A percentile compares a stretch with the other conserved stretches of the same genome.
These are phyloP conservation scores for Neotoxoptera formosana DNA, from an alignment of 1,140 invertebrate species.

Conservation along the genomic window DNA sequence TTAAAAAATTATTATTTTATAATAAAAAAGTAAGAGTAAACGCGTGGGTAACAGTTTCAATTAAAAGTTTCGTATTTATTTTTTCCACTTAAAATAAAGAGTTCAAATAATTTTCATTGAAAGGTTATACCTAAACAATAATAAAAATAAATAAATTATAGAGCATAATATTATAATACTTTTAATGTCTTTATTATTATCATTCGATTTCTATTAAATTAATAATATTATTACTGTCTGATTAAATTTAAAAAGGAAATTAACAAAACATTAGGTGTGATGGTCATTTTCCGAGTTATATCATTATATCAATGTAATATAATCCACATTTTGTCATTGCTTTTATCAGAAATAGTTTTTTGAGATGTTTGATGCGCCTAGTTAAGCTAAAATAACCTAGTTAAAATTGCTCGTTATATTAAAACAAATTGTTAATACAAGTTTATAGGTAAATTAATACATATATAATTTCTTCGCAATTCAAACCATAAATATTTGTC, in stretches of 20 bases:
- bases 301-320: background rate
- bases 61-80: no score
- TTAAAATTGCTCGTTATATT: background rate
- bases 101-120: no score
- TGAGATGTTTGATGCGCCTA: background rate
- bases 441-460: no score
- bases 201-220: background rate
- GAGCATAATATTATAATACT: no score
- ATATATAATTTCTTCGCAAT: background rate
- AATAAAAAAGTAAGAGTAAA: no score
- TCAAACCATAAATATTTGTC: background rate
- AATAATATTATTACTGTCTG: background rate
- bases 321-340: background rate
- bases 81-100: no score
- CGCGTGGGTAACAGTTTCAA: no score
- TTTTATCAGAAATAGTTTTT: background rate
- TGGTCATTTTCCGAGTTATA: background rate
- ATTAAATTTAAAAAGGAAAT: background rate
- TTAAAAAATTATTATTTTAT: background rate
- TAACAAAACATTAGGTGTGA: background rate
- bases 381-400: background rate
- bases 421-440: background rate
- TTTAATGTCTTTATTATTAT: no score
- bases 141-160: no score
- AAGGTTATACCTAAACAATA: no score